Conservation (phyloP, 2,888 invertebrate genomes). For the Catonia carolina region DNA sequence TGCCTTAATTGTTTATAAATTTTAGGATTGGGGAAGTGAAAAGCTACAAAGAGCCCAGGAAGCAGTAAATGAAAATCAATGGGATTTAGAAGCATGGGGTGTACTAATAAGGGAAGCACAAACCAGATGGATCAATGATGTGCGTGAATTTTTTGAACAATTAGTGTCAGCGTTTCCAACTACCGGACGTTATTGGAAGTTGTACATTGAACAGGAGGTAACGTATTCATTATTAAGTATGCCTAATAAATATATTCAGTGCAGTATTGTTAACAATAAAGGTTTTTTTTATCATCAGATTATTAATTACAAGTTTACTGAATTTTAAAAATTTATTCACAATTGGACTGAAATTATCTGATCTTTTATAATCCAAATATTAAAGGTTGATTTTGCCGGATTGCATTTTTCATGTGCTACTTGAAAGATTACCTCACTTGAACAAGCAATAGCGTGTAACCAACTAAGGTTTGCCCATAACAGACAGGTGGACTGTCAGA, state of each 20-base stretch:
- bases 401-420: too few relatives aligned
- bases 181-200: conserved; percentile 97
- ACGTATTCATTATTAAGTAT: conserved; percentile 25
- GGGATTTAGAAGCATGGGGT: conserved; percentile 98
- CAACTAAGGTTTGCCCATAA: too few relatives aligned
- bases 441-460: too few relatives aligned
- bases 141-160: conserved; percentile 86
- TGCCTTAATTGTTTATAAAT: too few relatives aligned
- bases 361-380: too few relatives aligned
- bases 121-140: conserved; percentile 77
- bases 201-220: conserved; percentile 97
- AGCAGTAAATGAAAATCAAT: conserved; percentile 79
- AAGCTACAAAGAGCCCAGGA: conserved; percentile 74
- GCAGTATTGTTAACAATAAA: too few relatives aligned
- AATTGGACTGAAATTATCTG: conserved; percentile 18
- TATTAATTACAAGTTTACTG: too few relatives aligned
- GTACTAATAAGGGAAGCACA: conserved; percentile 91
- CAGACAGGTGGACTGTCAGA: too few relatives aligned
- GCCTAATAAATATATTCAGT: neutral
- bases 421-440: too few relatives aligned
- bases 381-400: too few relatives aligned
- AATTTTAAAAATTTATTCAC: too few relatives aligned
- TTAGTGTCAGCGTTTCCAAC: conserved; percentile 92
- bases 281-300: too few relatives aligned
- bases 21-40: conserved; percentile 83